Base-by-base conservation (phyloP, 2,113 vertebrate genomes). In the Grallaria varia region DNA sequence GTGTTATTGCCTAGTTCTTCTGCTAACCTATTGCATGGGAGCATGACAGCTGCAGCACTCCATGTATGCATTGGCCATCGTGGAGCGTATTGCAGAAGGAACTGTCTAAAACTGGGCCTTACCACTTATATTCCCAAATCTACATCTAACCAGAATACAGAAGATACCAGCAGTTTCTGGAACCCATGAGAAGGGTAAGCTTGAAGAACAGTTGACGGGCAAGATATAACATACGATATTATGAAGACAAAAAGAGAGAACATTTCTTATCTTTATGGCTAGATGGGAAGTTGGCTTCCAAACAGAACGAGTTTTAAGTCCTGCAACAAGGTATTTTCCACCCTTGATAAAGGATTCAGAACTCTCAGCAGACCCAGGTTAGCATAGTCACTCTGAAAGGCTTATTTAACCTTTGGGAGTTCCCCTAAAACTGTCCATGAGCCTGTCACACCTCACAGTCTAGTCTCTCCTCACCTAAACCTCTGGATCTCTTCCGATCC, bases 31-130 rank as follows among this genome's bases (percentile, higher is more conserved):
- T 7, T 15, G 37, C n/a, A 12, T 10, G 9, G 3, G 4, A 24
- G 12, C 12, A 7, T 14, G n/a, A 31, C 37, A 35, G n/a, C 18
- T 52, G 69, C 44, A 39, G 22, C 28, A 5, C 18, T 33, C 45
- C 37, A 3, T 2, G 0, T 9, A 5, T 42, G 31, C 27, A 3
- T 24, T 14, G n/a, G 47, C 42, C 21, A 9, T 47, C 0, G 0
- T 2, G 4, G 35, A 56, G 20, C 1, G 2, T 18, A 6, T n/a
- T 67, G 17, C n/a, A 44, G 14, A 49, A 3, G 9, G 9, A 1
- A 17, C 40, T 31, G 23, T 22, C 69, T 52, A 11, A 44, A 66
- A 35, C 18, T 30, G n/a, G 5, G 71, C 62, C 28, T 79, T 12
- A 35, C 3, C 10, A 15, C 56, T 82, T 20, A 14, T 6, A 35